Evolutionary conservation across 2,113 vertebrate genomes (phyloP).

Genomic region (Buteo buteo): DNA sequence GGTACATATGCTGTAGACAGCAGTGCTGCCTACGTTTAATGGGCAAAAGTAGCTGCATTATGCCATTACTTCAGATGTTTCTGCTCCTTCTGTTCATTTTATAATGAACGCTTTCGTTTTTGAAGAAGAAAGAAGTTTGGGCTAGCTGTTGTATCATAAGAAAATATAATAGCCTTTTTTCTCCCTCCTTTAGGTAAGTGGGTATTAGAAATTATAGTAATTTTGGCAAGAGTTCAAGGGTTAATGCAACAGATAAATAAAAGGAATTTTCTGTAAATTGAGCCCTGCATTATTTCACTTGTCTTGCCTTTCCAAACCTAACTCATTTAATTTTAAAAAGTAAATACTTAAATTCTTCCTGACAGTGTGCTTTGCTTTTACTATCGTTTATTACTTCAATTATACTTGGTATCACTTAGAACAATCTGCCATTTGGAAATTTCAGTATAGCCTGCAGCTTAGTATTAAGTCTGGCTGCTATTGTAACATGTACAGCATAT

Average conservation of each 20-base stretch:
- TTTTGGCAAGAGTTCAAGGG: constrained; percentile 84
- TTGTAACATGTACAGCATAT: constrained; percentile 86
- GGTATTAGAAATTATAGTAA: constrained; percentile 78
- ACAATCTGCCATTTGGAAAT: constrained; percentile 84
- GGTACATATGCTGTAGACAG: not conserved
- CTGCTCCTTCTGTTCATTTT: constrained; percentile 16
- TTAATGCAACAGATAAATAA: constrained; percentile 86
- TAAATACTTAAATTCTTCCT: constrained; percentile 86
- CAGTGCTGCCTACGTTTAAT: not conserved
- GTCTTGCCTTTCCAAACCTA: constrained; percentile 79
- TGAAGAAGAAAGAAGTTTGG: constrained; percentile 30
- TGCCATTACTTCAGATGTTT: not conserved
- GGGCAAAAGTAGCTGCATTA: constrained; percentile 1
- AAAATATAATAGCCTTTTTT: constrained; percentile 55
- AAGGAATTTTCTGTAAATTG: constrained; percentile 85
- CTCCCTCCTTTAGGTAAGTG: constrained; percentile 72
- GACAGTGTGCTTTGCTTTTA: constrained; percentile 82
- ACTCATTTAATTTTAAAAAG: constrained; percentile 85
- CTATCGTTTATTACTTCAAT: constrained; percentile 85
- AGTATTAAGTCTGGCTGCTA: constrained; percentile 82
- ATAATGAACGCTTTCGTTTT: constrained; percentile 26
- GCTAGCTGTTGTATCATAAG: constrained; percentile 41
- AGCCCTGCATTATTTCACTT: constrained; percentile 84
- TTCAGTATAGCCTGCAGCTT: constrained; percentile 81
- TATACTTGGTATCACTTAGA: constrained; percentile 82